Percentiles rank a stretch among this genome's conserved stretches.
These are phyloP conservation scores for Empis stercorea DNA, from an alignment of 2,888 invertebrate genomes.

Conservation along the genomic window DNA sequence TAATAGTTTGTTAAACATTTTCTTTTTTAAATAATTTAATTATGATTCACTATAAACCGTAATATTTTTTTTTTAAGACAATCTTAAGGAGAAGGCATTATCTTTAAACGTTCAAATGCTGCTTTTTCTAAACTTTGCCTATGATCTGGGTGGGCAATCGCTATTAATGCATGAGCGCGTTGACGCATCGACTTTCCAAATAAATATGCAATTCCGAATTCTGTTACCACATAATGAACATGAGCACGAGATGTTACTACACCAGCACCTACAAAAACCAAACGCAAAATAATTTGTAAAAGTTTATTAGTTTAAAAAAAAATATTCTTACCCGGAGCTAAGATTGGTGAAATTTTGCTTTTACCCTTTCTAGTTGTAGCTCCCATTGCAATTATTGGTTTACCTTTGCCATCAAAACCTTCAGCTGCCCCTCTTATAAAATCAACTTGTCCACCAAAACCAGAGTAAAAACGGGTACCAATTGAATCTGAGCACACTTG, in stretches of 20 bases:
- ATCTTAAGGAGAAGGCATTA: constrained; percentile 46
- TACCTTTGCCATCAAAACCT: constrained; percentile 70
- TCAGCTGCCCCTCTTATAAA: constrained; percentile 86
- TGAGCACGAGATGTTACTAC: constrained; percentile 87
- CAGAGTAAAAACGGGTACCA: constrained; percentile 54
- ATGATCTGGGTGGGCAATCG: constrained; percentile 81
- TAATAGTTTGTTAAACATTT: no score
- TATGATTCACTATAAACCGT: no score
- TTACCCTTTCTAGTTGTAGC: constrained; percentile 66
- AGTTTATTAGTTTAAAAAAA: not conserved
- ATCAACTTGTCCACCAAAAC: constrained; percentile 90
- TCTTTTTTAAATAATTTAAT: no score
- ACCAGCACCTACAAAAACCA: constrained; percentile 60
- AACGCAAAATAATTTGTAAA: not conserved
- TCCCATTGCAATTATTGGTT: constrained; percentile 83
- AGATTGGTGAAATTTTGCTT: constrained; percentile 69
- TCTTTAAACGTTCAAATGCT: constrained; percentile 70
- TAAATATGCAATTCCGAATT: constrained; percentile 76
- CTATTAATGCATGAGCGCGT: constrained; percentile 77
- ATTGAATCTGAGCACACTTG: constrained; percentile 91
- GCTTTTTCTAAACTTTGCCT: constrained; percentile 71
- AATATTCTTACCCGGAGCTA: constrained; percentile 55
- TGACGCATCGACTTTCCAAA: constrained; percentile 85
- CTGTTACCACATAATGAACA: constrained; percentile 87
- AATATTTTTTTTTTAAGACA: no score